Evolutionary conservation across 1,140 invertebrate genomes (phyloP).

Genomic region (Penaeus chinensis): DNA sequence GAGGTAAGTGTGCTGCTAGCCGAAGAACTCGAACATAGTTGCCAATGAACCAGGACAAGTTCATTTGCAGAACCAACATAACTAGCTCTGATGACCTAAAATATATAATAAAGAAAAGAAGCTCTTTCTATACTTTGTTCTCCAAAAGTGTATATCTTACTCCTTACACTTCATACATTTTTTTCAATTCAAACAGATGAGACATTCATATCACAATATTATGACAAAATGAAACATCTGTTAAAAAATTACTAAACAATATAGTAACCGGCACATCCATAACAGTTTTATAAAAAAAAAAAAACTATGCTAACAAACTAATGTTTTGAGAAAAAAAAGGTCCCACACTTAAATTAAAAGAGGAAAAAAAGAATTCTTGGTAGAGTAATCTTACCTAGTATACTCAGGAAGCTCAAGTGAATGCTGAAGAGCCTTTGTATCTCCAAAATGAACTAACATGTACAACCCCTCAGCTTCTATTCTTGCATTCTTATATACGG

Average conservation of each 20-base stretch:
- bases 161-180: not conserved
- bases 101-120: not conserved
- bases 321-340: too few relatives aligned
- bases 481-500: not conserved
- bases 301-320: too few relatives aligned
- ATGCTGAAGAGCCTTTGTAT: constrained; percentile 46
- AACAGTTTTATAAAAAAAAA: too few relatives aligned
- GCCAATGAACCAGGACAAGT: constrained; percentile 33
- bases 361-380: not conserved
- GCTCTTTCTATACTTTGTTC: not conserved
- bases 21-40: constrained; percentile 43
- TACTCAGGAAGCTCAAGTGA: constrained; percentile 34
- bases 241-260: too few relatives aligned
- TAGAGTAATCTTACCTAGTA: constrained; percentile 27
- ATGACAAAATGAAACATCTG: too few relatives aligned
- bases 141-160: too few relatives aligned
- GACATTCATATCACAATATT: not conserved
- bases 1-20: constrained; percentile 29
- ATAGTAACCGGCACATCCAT: too few relatives aligned
- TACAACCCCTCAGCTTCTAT: constrained; percentile 57
- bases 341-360: too few relatives aligned
- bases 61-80: constrained; percentile 18
- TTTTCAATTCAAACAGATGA: not conserved
- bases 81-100: constrained; percentile 29
- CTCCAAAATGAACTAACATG: constrained; percentile 56